Evolutionary conservation across 2,113 vertebrate genomes (phyloP), one percentile per base, ranked within the genome.

Genomic region (Riparia riparia): DNA sequence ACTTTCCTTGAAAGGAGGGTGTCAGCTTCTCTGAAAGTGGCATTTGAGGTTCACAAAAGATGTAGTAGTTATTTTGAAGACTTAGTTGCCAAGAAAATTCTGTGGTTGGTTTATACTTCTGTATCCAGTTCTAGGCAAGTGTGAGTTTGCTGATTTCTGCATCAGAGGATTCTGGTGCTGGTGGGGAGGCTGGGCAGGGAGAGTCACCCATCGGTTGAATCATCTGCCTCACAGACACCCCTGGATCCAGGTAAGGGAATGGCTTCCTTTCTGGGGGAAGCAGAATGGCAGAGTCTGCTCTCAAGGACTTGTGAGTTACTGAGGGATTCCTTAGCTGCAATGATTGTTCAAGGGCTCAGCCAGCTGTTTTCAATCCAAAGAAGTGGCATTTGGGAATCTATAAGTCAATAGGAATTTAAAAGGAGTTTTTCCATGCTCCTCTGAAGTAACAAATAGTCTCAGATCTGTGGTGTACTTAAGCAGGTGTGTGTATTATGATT

Each of bases 231-330:
- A 50, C 25, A 61, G 39, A 51, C 24, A 69, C 9, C 72, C 87
- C 81, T 82, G 71, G 44, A 50, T 82, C 39, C 74, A 95, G 96
- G 94, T 97, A 92, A 95, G 81, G 42, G 49, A 92, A 63, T 42
- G 31, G 7, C 54, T 64, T 65, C 10, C 22, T 73, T 29, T 61
- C 17, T 58, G 32, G 20, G n/a, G 41, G 69, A 77, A 88, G 58
- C 9, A 73, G 34, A 53, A 34, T 11, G 29, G 17, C 34, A 86
- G n/a, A 74, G 17, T 39, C 54, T 72, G 66, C 44, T 42, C 18
- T 80, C 17, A 70, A 54, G 15, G 31, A 21, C 20, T 66, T 58
- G n/a, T 34, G 26, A 72, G 42, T n/a, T 17, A 24, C 18, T 76
- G 25, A 53, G 26, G 41, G 15, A 7, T 82, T 86, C n/a, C 32